Evolutionary conservation across 2,113 vertebrate species (phyloP).

Genomic region (Amphilophus citrinellus): DNA sequence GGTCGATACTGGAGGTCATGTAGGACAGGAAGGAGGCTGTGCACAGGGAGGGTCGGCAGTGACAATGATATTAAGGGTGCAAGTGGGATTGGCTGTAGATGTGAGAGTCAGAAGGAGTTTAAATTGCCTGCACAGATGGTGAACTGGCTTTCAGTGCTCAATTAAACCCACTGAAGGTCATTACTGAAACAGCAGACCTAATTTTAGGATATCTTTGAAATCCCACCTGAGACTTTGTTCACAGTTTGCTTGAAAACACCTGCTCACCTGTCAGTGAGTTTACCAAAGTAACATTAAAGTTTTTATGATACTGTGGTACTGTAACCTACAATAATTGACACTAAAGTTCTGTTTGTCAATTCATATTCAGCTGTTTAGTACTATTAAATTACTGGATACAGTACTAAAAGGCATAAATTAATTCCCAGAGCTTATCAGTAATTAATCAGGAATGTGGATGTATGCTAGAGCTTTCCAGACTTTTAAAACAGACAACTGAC

Average conservation of each 20-base stretch:
- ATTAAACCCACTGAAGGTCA: slow-evolving; percentile 61
- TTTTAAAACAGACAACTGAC: slow-evolving; percentile 8
- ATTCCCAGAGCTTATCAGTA: not conserved
- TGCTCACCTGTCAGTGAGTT: not conserved
- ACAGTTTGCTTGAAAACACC: not conserved
- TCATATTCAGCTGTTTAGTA: slow-evolving; percentile 1
- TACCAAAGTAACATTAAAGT: accelerated
- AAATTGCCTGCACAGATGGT: slow-evolving; percentile 63
- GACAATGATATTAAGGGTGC: not conserved
- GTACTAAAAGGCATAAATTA: not conserved
- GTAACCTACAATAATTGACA: not conserved
- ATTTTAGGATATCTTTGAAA: slow-evolving; percentile 19
- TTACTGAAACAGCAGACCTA: slow-evolving; percentile 38
- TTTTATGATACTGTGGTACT: not conserved
- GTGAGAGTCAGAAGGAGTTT: slow-evolving; percentile 19
- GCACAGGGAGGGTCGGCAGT: not conserved
- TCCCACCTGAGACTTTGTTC: not conserved
- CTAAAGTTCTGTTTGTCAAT: not conserved
- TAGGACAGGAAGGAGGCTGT: slow-evolving; percentile 11
- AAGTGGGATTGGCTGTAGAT: slow-evolving; percentile 33
- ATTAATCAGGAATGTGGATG: not conserved
- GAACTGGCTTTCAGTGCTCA: slow-evolving; percentile 43
- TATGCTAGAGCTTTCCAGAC: not conserved
- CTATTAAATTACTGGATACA: not conserved
- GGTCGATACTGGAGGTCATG: not conserved